Evolutionary conservation across 1,140 invertebrate genomes (phyloP), one percentile per base, ranked within the genome.

Genomic region (Bursaphelenchus mucronatus): DNA sequence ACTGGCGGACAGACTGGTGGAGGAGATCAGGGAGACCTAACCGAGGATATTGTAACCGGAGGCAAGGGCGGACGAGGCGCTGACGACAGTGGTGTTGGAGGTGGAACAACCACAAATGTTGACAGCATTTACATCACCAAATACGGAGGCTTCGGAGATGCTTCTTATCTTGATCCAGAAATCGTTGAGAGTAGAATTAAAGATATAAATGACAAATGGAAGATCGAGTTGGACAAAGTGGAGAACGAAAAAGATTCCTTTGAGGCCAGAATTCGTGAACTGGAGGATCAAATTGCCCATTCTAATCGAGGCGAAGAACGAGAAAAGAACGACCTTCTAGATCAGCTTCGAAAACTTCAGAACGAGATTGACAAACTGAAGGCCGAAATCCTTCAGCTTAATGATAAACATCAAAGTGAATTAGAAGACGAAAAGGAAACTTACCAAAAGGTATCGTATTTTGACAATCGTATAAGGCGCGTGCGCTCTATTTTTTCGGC

Each of bases 191-290:
- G 73, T 40, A 63, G 70, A 15, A 75, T 81, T 53, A 75, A 70
- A 53, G 79, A 81, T 40, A 65, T 80, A 63, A 76, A 81, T 53
- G 76, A 81, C 67, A 79, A 76, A 56, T 80, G 77, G 76, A 74
- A 72, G 53, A 55, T 69, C 19, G 69, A 81, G 61, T 66, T 80
- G 10, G 79, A 81, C 30, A 78, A 70, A 55, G 54, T 80, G 13
- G 78, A 80, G 47, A 80, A 79, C 58, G 79, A 80, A 55, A 81
- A 81, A 63, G 72, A 80, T 54, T 53, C 73, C n/a, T 50, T 80
- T 13, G 78, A 81, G 54, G 53, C 63, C 11, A 61, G 57, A 45
- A 69, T 81, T 51, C 61, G 72, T 41, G 79, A 80, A 39, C 66
- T 80, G 13, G 78, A 80, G 63, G 78, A 81, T 53, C 64, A 80